Percentiles rank a stretch among this genome's conserved stretches.
Evolutionary conservation across 2,888 invertebrate species (phyloP).

Genomic region (Andrena bicolor): DNA sequence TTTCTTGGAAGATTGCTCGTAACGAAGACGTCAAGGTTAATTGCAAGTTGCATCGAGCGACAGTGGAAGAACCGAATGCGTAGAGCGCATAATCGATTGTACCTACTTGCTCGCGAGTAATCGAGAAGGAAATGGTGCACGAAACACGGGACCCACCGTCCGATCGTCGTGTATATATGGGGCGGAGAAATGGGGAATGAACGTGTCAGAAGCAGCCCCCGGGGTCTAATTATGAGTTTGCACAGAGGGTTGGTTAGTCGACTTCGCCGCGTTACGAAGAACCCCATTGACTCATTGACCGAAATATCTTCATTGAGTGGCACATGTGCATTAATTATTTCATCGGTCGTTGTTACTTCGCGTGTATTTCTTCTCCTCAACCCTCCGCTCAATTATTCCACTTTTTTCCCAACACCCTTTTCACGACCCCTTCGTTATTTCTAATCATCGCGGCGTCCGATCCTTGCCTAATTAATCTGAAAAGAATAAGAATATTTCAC

Average conservation of each 20-base stretch:
- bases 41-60: neutral
- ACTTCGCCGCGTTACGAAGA: constrained; percentile 54
- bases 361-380: neutral
- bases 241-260: constrained; percentile 74
- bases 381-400: neutral
- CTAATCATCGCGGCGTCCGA: neutral
- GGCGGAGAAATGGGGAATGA: constrained; percentile 81
- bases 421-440: neutral
- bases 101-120: constrained; percentile 66
- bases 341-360: neutral
- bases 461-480: too few species aligned
- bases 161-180: constrained; percentile 69
- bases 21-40: too few species aligned
- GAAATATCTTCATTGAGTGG: constrained; percentile 76
- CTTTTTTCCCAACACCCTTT: neutral
- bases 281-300: constrained; percentile 78
- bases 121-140: constrained; percentile 64
- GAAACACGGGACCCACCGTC: constrained; percentile 61
- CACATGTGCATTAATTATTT: constrained; percentile 73
- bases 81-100: constrained; percentile 40
- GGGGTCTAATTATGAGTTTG: constrained; percentile 83
- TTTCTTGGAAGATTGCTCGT: too few species aligned
- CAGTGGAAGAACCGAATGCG: neutral
- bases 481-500: too few species aligned
- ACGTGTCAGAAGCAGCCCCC: constrained; percentile 84